A percentile compares a stretch with the other conserved stretches of the same genome.
phyloP scores from a whole-genome alignment of 2,888 invertebrate genomes.

The Noctua pronuba region DNA sequence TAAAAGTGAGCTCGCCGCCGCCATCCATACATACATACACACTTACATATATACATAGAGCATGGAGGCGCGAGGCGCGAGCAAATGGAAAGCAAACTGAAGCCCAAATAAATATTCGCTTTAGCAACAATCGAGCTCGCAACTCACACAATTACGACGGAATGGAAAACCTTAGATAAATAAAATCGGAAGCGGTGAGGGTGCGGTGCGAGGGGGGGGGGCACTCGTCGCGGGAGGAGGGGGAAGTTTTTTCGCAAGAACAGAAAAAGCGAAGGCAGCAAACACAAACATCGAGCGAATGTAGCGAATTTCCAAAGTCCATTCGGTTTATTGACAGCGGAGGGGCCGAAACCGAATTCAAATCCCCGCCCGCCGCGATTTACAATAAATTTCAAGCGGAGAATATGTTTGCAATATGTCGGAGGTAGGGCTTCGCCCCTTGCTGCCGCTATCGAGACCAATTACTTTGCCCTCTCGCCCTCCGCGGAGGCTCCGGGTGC shows the following conservation, averaged over 20 bases:
- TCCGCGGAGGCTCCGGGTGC: conserved; percentile 54
- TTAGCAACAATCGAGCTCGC: conserved; percentile 88
- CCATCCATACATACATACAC: conserved; percentile 43
- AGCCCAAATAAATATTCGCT: conserved; percentile 90
- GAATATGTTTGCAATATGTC: conserved; percentile 90
- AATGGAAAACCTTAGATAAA: conserved; percentile 90
- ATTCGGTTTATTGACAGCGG: conserved; percentile 88
- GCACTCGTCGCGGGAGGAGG: conserved; percentile 26
- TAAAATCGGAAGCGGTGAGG: conserved; percentile 85
- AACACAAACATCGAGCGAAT: conserved; percentile 87
- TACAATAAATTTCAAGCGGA: conserved; percentile 89
- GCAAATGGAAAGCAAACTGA: conserved; percentile 84
- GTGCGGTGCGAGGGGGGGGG: conserved; percentile 50
- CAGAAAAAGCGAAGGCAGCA: conserved; percentile 86
- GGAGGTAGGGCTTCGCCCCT: conserved; percentile 70
- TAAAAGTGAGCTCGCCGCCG: conserved; percentile 59
- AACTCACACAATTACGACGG: conserved; percentile 88
- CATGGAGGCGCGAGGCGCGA: conserved; percentile 51
- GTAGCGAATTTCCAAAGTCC: conserved; percentile 89
- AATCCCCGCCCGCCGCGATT: conserved; percentile 86
- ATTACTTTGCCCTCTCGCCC: conserved; percentile 79
- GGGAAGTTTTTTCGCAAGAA: conserved; percentile 77
- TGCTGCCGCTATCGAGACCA: conserved; percentile 69
- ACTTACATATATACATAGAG: conserved; percentile 26
- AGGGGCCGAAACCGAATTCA: conserved; percentile 77